A percentile compares a stretch with the other conserved stretches of the same genome.
Conservation (phyloP, 2,888 invertebrate genomes). For the Rotaria socialis region DNA sequence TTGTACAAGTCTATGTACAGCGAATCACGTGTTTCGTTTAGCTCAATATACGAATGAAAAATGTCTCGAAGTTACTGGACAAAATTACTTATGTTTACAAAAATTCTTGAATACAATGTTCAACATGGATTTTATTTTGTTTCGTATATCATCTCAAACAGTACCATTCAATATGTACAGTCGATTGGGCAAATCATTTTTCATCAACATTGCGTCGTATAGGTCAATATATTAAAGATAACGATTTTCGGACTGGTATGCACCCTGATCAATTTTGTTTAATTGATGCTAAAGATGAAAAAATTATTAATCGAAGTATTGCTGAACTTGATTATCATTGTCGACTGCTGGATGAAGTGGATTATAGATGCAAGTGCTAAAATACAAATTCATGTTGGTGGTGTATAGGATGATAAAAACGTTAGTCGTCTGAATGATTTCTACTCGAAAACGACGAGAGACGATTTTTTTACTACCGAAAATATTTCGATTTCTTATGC, state of each 20-base stretch:
- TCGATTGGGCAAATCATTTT: not conserved
- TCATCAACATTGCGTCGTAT: not conserved
- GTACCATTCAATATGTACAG: not conserved
- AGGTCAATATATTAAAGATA: slow-evolving; percentile 7
- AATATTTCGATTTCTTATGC: too few relatives aligned
- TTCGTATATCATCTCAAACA: slow-evolving; percentile 13
- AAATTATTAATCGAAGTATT: slow-evolving; percentile 31
- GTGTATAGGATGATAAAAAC: not conserved
- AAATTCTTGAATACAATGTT: slow-evolving; percentile 13
- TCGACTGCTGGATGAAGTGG: not conserved
- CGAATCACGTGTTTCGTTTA: slow-evolving; percentile 9
- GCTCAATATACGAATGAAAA: not conserved
- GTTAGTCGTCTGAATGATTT: not conserved
- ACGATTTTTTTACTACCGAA: too few relatives aligned
- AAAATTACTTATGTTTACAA: not conserved
- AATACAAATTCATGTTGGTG: slow-evolving; percentile 22
- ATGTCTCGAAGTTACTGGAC: not conserved
- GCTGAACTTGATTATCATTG: slow-evolving; percentile 23
- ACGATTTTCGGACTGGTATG: slow-evolving; percentile 3
- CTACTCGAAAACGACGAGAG: too few relatives aligned
- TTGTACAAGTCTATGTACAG: not conserved
- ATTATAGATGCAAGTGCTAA: not conserved
- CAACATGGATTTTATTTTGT: not conserved
- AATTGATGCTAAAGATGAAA: not conserved
- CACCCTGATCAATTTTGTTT: slow-evolving; percentile 30